Evolutionary conservation across 2,113 vertebrate genomes (phyloP).

Genomic region (Trichechus manatus): DNA sequence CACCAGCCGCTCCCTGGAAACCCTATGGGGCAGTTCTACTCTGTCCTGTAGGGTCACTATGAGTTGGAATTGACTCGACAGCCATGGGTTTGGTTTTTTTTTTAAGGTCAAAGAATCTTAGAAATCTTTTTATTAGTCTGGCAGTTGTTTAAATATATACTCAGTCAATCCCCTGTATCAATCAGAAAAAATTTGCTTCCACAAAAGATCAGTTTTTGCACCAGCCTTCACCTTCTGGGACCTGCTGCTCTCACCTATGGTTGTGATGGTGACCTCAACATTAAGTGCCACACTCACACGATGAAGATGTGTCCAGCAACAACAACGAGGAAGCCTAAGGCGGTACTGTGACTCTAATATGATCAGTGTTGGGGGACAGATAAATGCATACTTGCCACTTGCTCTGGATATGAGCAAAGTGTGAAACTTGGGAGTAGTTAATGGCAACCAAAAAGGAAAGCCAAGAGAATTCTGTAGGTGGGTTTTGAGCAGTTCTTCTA

Average conservation of each 20-base stretch:
- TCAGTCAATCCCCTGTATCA: no score
- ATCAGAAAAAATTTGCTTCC: background rate
- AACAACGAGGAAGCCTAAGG: fast-evolving
- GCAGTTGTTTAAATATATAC: background rate
- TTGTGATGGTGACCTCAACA: background rate
- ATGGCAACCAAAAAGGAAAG: background rate
- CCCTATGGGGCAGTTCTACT: no score
- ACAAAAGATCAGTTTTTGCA: fast-evolving
- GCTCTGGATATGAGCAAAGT: fast-evolving
- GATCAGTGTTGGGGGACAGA: background rate
- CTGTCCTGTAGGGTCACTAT: no score
- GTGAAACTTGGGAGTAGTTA: background rate
- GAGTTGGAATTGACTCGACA: no score
- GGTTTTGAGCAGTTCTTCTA: background rate
- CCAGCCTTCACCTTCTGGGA: background rate
- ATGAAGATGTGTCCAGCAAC: background rate
- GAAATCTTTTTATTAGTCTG: background rate
- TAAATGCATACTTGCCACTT: no score
- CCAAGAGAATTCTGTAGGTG: fast-evolving
- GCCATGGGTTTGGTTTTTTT: no score
- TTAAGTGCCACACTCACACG: fast-evolving
- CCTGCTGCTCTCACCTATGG: fast-evolving
- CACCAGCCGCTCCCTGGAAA: no score
- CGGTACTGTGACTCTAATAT: fast-evolving
- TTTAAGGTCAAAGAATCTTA: background rate